phyloP scores from a whole-genome alignment of 2,888 invertebrate genomes.

The Troides helena region DNA sequence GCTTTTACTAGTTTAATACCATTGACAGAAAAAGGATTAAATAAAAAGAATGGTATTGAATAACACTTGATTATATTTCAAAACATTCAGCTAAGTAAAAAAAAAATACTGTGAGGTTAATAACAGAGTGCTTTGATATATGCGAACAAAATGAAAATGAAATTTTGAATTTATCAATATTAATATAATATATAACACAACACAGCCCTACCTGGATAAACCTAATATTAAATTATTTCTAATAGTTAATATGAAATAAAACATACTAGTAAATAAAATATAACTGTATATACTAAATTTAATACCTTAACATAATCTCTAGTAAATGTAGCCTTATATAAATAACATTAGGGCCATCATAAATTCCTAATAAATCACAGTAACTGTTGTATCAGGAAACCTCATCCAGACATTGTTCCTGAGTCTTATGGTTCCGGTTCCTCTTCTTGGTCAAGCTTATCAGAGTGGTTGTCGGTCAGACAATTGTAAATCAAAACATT shows the following conservation, averaged over 20 bases:
- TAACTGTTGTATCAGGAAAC: slow-evolving; percentile 19
- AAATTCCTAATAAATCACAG: slow-evolving; percentile 35
- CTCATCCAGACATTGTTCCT: slow-evolving; percentile 3
- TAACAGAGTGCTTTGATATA: not conserved
- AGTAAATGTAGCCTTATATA: slow-evolving; percentile 31
- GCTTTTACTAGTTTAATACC: no score
- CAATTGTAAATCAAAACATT: no score
- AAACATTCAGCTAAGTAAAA: slow-evolving; percentile 35
- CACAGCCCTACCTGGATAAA: not conserved
- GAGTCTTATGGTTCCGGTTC: not conserved
- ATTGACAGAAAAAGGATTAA: not conserved
- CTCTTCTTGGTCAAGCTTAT: not conserved
- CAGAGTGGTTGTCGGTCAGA: not conserved
- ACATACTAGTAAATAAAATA: not conserved
- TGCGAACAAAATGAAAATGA: not conserved
- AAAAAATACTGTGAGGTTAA: slow-evolving; percentile 20
- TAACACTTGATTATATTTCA: slow-evolving; percentile 65
- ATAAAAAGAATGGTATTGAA: slow-evolving; percentile 47
- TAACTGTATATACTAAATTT: not conserved
- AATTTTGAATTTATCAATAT: not conserved
- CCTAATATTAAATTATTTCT: not conserved
- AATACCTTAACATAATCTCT: slow-evolving; percentile 8
- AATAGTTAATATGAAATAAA: not conserved
- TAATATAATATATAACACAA: not conserved
- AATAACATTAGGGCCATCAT: slow-evolving; percentile 34